Percentiles rank a stretch among this genome's conserved stretches.
Conservation (phyloP, 1,140 invertebrate species). For the Oreohelix idahoensis region DNA sequence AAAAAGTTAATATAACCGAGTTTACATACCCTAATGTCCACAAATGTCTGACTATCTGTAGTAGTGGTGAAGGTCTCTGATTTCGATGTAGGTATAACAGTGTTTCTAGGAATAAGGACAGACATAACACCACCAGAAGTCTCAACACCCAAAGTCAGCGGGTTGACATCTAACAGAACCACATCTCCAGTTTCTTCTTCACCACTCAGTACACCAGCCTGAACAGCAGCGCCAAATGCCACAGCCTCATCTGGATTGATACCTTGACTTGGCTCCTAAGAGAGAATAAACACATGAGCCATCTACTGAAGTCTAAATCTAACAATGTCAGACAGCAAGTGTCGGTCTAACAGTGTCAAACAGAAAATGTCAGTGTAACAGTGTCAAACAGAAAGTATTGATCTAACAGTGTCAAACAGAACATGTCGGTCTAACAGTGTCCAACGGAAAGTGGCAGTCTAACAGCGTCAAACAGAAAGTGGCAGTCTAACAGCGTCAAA, state of each 20-base stretch:
- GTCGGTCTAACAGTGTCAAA: no score
- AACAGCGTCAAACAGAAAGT: no score
- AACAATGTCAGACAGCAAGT: no score
- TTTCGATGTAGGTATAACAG: slow-evolving; percentile 99
- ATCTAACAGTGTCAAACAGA: no score
- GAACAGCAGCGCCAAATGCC: slow-evolving; percentile 97
- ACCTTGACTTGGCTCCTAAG: slow-evolving; percentile 90
- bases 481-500: no score
- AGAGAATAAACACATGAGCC: no score
- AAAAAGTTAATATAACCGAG: no score
- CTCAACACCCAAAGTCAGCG: slow-evolving; percentile 98
- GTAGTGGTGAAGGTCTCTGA: slow-evolving; percentile 99
- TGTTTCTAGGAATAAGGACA: slow-evolving; percentile 96
- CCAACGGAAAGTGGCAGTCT: no score
- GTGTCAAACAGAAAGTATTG: no score
- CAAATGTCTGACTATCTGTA: slow-evolving; percentile 98
- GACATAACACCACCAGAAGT: slow-evolving; percentile 99
- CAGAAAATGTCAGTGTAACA: no score
- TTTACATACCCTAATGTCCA: slow-evolving; percentile 92
- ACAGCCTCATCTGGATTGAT: slow-evolving; percentile 92
- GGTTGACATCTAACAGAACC: slow-evolving; percentile 97
- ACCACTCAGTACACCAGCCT: slow-evolving; percentile 85
- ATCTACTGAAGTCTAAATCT: no score
- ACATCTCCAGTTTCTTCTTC: slow-evolving; percentile 81
- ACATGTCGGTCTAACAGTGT: no score